These are phyloP conservation scores for Stenolophus ochropezus DNA, from an alignment of 2,888 invertebrate genomes.

Conservation along the genomic window DNA sequence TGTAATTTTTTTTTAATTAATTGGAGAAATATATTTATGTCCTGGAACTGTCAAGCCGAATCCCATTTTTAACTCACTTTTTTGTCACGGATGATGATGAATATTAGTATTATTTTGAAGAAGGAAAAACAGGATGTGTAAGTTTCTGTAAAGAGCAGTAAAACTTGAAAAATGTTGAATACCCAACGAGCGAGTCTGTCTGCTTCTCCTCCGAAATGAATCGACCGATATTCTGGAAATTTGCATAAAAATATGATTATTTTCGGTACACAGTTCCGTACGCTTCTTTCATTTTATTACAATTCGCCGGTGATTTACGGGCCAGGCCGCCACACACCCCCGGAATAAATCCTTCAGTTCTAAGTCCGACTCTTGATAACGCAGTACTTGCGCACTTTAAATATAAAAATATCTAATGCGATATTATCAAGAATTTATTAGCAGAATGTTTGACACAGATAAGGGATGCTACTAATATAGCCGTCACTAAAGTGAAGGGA, in stretches of 20 bases:
- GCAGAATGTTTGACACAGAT: conserved; percentile 70
- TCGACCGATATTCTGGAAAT: conserved; percentile 41
- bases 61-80: too few relatives aligned
- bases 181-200: background rate
- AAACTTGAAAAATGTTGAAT: background rate
- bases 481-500: conserved; percentile 68
- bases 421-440: conserved; percentile 72
- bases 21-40: too few relatives aligned
- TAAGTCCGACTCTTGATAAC: conserved; percentile 53
- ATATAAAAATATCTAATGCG: conserved; percentile 67
- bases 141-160: too few relatives aligned
- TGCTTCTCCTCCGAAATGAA: conserved; percentile 11
- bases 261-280: conserved; percentile 57
- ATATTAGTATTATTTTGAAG: too few relatives aligned
- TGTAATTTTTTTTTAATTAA: too few relatives aligned
- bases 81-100: too few relatives aligned
- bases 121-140: too few relatives aligned
- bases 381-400: conserved; percentile 56
- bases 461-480: conserved; percentile 69
- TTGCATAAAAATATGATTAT: conserved; percentile 60
- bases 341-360: conserved; percentile 58
- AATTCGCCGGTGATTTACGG: conserved; percentile 55
- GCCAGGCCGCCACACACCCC: conserved; percentile 14
- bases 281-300: conserved; percentile 59
- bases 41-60: too few relatives aligned